phyloP scores from a whole-genome alignment of 2,888 invertebrate species.

The Zygaena filipendulae region DNA sequence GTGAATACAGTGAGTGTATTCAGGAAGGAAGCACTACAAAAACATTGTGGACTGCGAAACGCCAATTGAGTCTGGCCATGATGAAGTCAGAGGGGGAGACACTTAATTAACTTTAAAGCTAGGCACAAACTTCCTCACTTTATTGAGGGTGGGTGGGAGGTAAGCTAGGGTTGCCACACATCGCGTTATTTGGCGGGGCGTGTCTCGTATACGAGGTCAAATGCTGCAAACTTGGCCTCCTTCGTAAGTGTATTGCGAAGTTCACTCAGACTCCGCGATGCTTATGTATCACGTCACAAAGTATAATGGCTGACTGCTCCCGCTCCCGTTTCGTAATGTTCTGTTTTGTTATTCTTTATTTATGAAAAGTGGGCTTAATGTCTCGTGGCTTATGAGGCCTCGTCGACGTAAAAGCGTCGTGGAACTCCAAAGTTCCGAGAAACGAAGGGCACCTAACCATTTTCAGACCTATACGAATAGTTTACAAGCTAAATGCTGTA shows the following conservation, averaged over 20 bases:
- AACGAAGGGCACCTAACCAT: too few relatives aligned
- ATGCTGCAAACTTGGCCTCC: slow-evolving; percentile 30
- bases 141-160: slow-evolving; percentile 18
- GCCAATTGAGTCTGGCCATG: too few relatives aligned
- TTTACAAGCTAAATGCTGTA: too few relatives aligned
- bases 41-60: slow-evolving; percentile 31
- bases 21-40: too few relatives aligned
- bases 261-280: slow-evolving; percentile 28
- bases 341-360: too few relatives aligned
- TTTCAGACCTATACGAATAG: too few relatives aligned
- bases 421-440: too few relatives aligned
- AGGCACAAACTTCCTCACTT: slow-evolving; percentile 37
- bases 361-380: too few relatives aligned
- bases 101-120: slow-evolving; percentile 55
- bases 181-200: slow-evolving; percentile 34
- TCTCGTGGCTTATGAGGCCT: too few relatives aligned
- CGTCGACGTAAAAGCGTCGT: too few relatives aligned
- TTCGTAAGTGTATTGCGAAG: slow-evolving; percentile 40
- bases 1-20: too few relatives aligned
- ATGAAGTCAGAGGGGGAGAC: slow-evolving; percentile 26
- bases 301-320: slow-evolving; percentile 21
- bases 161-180: slow-evolving; percentile 28
- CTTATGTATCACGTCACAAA: slow-evolving; percentile 23
- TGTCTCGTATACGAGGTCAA: slow-evolving; percentile 38
- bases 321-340: too few relatives aligned